Conservation (phyloP, 2,113 vertebrate species). For the Entosphenus tridentatus region DNA sequence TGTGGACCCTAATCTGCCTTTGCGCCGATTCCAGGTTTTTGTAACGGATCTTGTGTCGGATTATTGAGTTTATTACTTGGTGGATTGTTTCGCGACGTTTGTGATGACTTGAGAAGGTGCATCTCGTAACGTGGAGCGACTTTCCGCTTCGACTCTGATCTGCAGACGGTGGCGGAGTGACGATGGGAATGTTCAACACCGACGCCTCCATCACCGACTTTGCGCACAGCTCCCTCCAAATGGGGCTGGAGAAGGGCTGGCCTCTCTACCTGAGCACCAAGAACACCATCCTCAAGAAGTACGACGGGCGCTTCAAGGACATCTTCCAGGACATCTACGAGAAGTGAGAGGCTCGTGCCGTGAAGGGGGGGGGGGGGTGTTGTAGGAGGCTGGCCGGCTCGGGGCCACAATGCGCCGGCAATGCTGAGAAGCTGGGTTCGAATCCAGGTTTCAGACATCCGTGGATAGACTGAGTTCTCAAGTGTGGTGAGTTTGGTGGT, state of each 20-base stretch:
- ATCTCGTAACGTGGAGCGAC: too few relatives aligned
- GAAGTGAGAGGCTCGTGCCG: background rate
- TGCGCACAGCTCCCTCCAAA: conserved; percentile 93
- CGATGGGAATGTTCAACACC: conserved; percentile 92
- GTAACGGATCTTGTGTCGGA: too few relatives aligned
- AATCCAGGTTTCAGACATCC: too few relatives aligned
- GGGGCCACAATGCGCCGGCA: too few relatives aligned
- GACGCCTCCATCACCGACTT: conserved; percentile 76
- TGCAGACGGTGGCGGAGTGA: conserved; percentile 59
- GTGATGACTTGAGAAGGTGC: too few relatives aligned
- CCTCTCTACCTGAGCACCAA: conserved; percentile 94
- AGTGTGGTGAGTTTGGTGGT: too few relatives aligned
- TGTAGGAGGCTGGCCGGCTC: background rate
- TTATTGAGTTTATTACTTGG: too few relatives aligned
- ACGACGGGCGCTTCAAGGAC: conserved; percentile 86
- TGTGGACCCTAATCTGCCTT: too few relatives aligned
- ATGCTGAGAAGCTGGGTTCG: too few relatives aligned
- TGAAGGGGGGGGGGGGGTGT: background rate
- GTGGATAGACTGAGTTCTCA: too few relatives aligned
- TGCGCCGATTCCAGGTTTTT: too few relatives aligned
- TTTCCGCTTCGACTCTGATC: background rate
- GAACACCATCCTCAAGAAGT: conserved; percentile 93
- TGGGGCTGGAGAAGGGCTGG: conserved; percentile 59
- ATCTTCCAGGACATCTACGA: conserved; percentile 98
- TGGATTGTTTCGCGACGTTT: too few relatives aligned